A percentile compares a stretch with the other conserved stretches of the same genome.
phyloP scores from a whole-genome alignment of 2,888 invertebrate species.

The Aquatica leii region DNA sequence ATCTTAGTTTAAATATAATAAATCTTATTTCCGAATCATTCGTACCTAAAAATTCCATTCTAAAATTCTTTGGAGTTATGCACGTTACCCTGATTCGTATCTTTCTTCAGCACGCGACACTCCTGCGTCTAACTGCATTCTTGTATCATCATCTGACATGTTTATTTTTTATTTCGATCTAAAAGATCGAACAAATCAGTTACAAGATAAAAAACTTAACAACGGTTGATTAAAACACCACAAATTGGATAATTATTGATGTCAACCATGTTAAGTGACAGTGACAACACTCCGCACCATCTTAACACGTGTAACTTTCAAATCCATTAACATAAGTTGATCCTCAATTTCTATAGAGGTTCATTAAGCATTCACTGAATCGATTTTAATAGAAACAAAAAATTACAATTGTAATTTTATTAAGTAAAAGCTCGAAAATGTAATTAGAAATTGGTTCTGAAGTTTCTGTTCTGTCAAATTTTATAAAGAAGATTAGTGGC shows the following conservation, averaged over 20 bases:
- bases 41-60: conserved; percentile 21
- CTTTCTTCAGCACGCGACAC: conserved; percentile 46
- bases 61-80: conserved; percentile 19
- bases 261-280: conserved; percentile 13
- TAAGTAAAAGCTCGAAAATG: no score
- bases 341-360: no score
- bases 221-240: conserved; percentile 19
- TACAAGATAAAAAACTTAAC: conserved; percentile 43
- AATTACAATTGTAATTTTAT: no score
- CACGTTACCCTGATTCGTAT: conserved; percentile 23
- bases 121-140: conserved; percentile 48
- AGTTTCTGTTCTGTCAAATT: no score
- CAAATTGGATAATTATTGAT: conserved; percentile 15
- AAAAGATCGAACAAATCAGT: conserved; percentile 44
- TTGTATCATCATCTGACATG: conserved; percentile 48
- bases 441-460: no score
- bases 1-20: conserved; percentile 17
- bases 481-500: no score
- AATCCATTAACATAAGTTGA: not conserved
- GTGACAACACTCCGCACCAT: not conserved
- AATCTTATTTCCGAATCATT: conserved; percentile 22
- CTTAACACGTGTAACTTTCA: conserved; percentile 8
- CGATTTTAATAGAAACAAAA: no score
- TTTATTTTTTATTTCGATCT: conserved; percentile 44
- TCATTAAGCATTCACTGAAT: no score